Conservation (phyloP, 2,888 invertebrate species). For the Polia nebulosa region DNA sequence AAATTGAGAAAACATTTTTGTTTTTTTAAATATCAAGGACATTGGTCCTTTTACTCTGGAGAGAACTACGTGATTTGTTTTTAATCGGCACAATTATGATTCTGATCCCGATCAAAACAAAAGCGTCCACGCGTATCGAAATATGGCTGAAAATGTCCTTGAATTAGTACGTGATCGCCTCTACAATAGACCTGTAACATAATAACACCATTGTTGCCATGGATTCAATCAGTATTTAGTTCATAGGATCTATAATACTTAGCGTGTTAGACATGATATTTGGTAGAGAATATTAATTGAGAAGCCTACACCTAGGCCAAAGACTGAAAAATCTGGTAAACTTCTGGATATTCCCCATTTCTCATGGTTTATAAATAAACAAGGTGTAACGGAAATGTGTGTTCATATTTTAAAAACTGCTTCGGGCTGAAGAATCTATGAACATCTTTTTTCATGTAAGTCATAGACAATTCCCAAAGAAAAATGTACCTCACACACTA, state of each 20-base stretch:
- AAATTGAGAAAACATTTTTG: not conserved
- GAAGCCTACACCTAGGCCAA: not conserved
- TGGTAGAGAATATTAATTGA: not conserved
- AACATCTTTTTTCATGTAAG: no score
- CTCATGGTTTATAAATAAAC: no score
- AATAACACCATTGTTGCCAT: slow-evolving; percentile 25
- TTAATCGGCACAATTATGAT: slow-evolving; percentile 45
- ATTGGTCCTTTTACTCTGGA: not conserved
- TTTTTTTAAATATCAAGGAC: not conserved
- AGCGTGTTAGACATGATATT: not conserved
- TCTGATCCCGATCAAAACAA: slow-evolving; percentile 32
- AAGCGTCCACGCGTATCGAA: slow-evolving; percentile 44
- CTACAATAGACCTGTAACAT: slow-evolving; percentile 29
- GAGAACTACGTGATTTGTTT: slow-evolving; percentile 22
- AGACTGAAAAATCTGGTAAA: not conserved
- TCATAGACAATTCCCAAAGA: no score
- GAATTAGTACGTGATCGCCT: slow-evolving; percentile 46
- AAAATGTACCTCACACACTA: no score
- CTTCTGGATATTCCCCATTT: not conserved
- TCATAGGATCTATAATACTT: not conserved
- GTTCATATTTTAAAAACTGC: no score
- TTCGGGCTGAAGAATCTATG: no score
- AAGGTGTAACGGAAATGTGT: no score
- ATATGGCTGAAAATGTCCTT: slow-evolving; percentile 62
- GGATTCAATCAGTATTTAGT: slow-evolving; percentile 18